phyloP scores from a whole-genome alignment of 1,140 invertebrate genomes.

The Venturia canescens region DNA sequence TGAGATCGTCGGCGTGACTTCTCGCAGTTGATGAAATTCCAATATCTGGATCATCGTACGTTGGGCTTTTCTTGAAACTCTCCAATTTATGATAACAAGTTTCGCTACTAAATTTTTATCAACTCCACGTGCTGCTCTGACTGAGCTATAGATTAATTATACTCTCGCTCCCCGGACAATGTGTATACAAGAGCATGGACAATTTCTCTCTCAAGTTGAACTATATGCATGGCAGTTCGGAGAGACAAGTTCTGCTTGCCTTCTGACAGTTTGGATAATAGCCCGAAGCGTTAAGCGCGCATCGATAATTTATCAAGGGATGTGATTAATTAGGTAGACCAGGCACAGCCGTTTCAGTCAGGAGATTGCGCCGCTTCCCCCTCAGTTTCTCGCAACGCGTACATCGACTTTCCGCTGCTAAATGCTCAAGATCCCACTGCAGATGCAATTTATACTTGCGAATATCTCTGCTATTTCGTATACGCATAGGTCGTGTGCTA shows the following conservation, averaged over 20 bases:
- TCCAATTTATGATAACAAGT: background rate
- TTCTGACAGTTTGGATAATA: conserved; percentile 29
- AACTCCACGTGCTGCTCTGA: background rate
- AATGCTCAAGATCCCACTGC: conserved; percentile 54
- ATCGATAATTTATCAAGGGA: conserved; percentile 66
- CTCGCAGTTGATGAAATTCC: conserved; percentile 34
- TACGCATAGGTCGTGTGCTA: background rate
- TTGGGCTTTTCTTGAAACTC: background rate
- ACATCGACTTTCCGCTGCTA: conserved; percentile 48
- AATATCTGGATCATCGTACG: no score
- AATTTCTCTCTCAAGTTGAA: background rate
- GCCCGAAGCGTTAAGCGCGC: conserved; percentile 44
- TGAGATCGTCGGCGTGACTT: background rate
- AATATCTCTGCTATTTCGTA: conserved; percentile 9
- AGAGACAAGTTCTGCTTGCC: background rate
- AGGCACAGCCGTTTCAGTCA: background rate
- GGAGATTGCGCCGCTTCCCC: background rate
- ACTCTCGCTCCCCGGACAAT: background rate
- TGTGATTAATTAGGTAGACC: conserved; percentile 66
- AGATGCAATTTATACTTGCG: conserved; percentile 52
- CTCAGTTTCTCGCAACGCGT: conserved; percentile 30
- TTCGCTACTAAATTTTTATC: no score
- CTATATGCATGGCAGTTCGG: background rate
- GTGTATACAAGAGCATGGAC: background rate
- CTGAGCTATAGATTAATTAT: background rate